Base-by-base conservation (phyloP, 2,113 vertebrate species). In the Corydoras sp. region DNA sequence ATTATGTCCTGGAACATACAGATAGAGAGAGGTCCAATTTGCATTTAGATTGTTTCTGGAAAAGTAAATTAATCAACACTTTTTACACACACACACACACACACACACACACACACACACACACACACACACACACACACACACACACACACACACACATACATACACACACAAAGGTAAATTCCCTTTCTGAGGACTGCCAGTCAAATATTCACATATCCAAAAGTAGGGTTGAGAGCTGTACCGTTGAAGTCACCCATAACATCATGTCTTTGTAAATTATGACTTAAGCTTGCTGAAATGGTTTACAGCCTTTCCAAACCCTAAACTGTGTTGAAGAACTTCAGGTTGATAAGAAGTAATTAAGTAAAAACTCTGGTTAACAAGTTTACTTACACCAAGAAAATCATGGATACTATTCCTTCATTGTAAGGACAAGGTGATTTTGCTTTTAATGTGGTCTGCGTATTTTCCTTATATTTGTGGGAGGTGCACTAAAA, bases 21-120 rank as follows among this genome's bases (percentile, higher is more conserved):
- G 89, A 89, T 89, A 89, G 87, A 88, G 85, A 79, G 86, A 79
- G 84, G 79, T 86, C 81, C 85, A 88, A 90, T 90, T 90, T 90
- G 88, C 89, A 90, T 90, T 88, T 90, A 90, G 88, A 90, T 89
- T 90, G 89, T 88, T 88, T 89, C 86, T 86, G 83, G 82, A 86
- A 74, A 83, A 86, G 81, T 90, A 88, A 90, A 89, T 90, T 86
- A 89, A 90, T 87, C 85, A 87, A 84, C 82, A 82, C 77, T 77
- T 80, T 81, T 70, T 67, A 60, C 32, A 58, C 58, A 75, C 66
- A 70, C 32, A 79, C 56, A 68, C 54, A 61, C 65, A 73, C 58
- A 72, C 66, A 73, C 55, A 63, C 61, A 18, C 65, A 68, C 59
- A 63, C 61, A 68, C 68, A 72, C 65, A 65, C 62, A 74, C 18